phyloP scores from a whole-genome alignment of 2,888 invertebrate species.

The Callimorpha dominula region DNA sequence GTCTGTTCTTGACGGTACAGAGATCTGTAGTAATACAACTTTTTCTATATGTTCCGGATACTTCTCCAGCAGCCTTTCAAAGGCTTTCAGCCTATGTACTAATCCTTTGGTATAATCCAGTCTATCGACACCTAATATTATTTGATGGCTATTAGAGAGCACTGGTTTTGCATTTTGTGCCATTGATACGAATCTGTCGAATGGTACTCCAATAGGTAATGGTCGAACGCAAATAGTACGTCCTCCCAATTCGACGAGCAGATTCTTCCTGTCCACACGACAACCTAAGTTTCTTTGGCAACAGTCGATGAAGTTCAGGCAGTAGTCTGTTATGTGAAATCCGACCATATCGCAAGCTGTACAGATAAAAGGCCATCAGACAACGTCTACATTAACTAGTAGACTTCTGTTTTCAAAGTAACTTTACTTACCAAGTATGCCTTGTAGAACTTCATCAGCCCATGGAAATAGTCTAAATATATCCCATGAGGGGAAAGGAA shows the following conservation, averaged over 20 bases:
- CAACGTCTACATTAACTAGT: not conserved
- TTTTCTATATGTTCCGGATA: slow-evolving; percentile 95
- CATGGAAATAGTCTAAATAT: slow-evolving; percentile 96
- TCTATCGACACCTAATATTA: slow-evolving; percentile 95
- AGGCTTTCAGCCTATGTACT: slow-evolving; percentile 93
- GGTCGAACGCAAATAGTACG: slow-evolving; percentile 94
- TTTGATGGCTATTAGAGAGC: slow-evolving; percentile 91
- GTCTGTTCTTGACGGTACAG: slow-evolving; percentile 95
- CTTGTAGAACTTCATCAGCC: slow-evolving; percentile 97
- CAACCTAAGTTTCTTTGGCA: slow-evolving; percentile 95
- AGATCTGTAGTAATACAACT: slow-evolving; percentile 93
- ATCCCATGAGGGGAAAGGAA: slow-evolving; percentile 98
- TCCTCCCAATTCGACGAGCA: slow-evolving; percentile 95
- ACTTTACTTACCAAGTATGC: slow-evolving; percentile 90
- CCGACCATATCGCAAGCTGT: slow-evolving; percentile 96
- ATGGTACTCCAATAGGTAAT: slow-evolving; percentile 96
- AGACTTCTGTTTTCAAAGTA: not conserved
- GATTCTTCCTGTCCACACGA: slow-evolving; percentile 94
- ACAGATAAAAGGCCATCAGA: slow-evolving; percentile 31
- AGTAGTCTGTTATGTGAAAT: slow-evolving; percentile 96
- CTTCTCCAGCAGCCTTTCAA: slow-evolving; percentile 92
- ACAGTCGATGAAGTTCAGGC: slow-evolving; percentile 96
- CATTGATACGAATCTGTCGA: slow-evolving; percentile 93
- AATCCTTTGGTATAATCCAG: slow-evolving; percentile 97
- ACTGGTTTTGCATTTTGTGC: slow-evolving; percentile 90